A percentile compares a stretch with the other conserved stretches of the same genome.
Evolutionary conservation across 2,797 vertebrate species (phyloP).

Genomic region (Anomalospiza imberbis): DNA sequence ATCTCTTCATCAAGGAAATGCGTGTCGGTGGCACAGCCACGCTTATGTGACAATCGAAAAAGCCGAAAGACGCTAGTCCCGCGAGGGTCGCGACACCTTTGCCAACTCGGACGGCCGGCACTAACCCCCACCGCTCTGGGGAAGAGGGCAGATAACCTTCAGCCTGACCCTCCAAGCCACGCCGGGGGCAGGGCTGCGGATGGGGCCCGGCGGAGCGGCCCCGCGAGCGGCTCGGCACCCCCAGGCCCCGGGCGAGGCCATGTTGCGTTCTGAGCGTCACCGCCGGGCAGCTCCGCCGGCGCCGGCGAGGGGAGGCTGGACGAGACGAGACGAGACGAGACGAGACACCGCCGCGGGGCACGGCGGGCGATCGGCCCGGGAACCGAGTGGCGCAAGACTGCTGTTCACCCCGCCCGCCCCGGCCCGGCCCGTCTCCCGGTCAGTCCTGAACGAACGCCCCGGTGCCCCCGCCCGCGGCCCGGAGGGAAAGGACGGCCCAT

Average conservation of each 20-base stretch:
- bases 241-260: not conserved
- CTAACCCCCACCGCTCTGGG: fast-evolving
- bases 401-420: no score
- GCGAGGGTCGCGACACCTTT: not conserved
- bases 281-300: not conserved
- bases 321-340: not conserved
- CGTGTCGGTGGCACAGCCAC: fast-evolving
- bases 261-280: not conserved
- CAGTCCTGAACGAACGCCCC: not conserved
- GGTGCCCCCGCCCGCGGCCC: not conserved
- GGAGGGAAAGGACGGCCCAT: not conserved
- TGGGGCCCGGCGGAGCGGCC: not conserved
- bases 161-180: not conserved
- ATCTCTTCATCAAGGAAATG: not conserved
- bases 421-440: no score
- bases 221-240: not conserved
- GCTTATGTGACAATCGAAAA: not conserved
- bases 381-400: not conserved
- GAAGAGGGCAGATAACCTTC: not conserved
- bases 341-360: not conserved
- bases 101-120: no score
- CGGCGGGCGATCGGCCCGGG: not conserved
- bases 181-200: fast-evolving
- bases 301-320: not conserved
- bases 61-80: not conserved